These are phyloP conservation scores for Onychomys leucogaster DNA, from an alignment of 2,797 vertebrate species.

Conservation along the genomic window DNA sequence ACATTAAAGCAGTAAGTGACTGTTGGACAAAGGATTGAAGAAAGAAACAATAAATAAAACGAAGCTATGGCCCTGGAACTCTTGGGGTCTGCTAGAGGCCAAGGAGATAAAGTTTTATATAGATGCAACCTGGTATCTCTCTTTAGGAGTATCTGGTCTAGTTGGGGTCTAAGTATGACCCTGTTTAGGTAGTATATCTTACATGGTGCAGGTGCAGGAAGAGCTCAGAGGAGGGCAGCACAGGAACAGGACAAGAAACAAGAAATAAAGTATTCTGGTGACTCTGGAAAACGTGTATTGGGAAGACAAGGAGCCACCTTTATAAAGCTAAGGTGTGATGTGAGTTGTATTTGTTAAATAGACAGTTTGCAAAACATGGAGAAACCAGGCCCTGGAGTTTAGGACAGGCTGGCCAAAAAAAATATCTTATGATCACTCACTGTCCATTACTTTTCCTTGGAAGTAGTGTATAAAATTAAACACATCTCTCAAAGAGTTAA, in stretches of 20 bases:
- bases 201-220: not conserved
- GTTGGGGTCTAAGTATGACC: not conserved
- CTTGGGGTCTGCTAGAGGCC: not conserved
- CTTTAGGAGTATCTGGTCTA: not conserved
- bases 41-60: not conserved
- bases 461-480: constrained; percentile 51
- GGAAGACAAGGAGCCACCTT: not conserved
- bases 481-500: constrained; percentile 20
- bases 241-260: not conserved
- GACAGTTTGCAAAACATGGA: constrained; percentile 1
- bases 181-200: not conserved
- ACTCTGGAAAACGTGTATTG: not conserved
- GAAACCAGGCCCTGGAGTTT: constrained; percentile 16
- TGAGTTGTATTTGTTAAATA: not conserved
- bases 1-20: not conserved
- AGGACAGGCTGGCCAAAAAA: constrained; percentile 35
- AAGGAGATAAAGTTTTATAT: not conserved
- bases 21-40: not conserved
- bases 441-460: not conserved
- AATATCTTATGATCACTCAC: not conserved
- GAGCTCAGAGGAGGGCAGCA: not conserved
- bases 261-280: not conserved
- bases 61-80: not conserved
- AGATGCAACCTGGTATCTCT: not conserved
- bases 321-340: not conserved